These are phyloP conservation scores for Semicossyphus pulcher DNA, from an alignment of 2,113 vertebrate genomes.

Conservation along the genomic window DNA sequence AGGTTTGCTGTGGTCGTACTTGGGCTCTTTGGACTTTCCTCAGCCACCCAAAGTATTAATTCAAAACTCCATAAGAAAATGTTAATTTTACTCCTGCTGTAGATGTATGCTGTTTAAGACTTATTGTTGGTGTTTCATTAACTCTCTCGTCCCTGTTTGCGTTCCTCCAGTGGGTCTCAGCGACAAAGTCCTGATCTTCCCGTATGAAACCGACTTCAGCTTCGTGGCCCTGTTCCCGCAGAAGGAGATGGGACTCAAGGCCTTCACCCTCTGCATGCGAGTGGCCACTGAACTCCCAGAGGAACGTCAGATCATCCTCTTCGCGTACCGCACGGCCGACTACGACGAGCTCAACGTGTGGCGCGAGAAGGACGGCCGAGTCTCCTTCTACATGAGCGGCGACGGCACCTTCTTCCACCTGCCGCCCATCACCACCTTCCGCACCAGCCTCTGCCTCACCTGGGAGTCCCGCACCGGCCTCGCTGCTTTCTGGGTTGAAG, in stretches of 20 bases:
- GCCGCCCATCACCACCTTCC: slow-evolving; percentile 80
- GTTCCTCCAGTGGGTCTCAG: slow-evolving; percentile 72
- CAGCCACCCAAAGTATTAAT: slow-evolving; percentile 68
- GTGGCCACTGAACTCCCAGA: slow-evolving; percentile 82
- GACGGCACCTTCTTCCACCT: slow-evolving; percentile 79
- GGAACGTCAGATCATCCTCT: slow-evolving; percentile 83
- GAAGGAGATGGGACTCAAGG: slow-evolving; percentile 78
- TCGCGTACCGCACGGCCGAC: slow-evolving; percentile 83
- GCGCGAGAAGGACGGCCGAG: slow-evolving; percentile 80
- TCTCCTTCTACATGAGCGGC: slow-evolving; percentile 82
- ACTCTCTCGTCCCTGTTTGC: not conserved
- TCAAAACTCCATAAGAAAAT: not conserved
- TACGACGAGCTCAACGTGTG: slow-evolving; percentile 86
- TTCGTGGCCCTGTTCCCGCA: slow-evolving; percentile 80
- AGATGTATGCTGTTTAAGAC: not conserved
- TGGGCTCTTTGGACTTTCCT: slow-evolving; percentile 43
- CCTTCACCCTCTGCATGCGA: slow-evolving; percentile 85
- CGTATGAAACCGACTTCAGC: slow-evolving; percentile 84
- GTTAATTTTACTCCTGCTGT: not conserved
- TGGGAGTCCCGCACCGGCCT: slow-evolving; percentile 83
- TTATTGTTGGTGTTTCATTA: not conserved
- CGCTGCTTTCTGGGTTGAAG: slow-evolving; percentile 82
- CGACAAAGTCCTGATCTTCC: slow-evolving; percentile 83
- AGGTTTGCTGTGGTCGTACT: slow-evolving; percentile 49
- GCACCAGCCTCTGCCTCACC: slow-evolving; percentile 84